A percentile compares a stretch with the other conserved stretches of the same genome.
phyloP scores from a whole-genome alignment of 1,140 invertebrate genomes.

The Drosophila neocordata region DNA sequence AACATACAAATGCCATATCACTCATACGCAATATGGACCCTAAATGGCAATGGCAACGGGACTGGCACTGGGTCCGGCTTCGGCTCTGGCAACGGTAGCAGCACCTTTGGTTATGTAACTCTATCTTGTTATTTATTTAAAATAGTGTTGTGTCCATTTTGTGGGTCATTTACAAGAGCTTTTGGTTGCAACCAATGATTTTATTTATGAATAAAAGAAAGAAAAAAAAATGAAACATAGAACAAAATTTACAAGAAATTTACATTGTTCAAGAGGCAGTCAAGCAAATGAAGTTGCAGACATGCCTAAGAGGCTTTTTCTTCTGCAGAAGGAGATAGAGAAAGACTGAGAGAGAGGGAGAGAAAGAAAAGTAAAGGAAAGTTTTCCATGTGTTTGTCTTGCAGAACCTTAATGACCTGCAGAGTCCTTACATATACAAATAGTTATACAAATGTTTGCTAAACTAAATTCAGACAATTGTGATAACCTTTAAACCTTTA shows the following conservation, averaged over 20 bases:
- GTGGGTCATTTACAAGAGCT: conserved; percentile 48
- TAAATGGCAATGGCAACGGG: background rate
- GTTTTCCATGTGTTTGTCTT: background rate
- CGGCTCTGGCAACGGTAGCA: background rate
- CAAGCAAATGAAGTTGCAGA: conserved; percentile 54
- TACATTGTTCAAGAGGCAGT: background rate
- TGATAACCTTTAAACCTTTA: conserved; percentile 6
- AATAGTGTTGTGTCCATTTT: conserved; percentile 22
- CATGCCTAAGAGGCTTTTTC: conserved; percentile 70
- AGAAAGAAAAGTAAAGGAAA: background rate
- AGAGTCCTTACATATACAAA: background rate
- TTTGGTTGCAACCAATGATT: conserved; percentile 53
- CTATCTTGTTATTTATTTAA: conserved; percentile 73
- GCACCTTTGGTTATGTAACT: conserved; percentile 59
- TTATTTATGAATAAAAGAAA: conserved; percentile 54
- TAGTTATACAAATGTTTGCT: too few species aligned
- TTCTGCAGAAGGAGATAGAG: background rate
- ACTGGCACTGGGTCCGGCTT: too few species aligned
- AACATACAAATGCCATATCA: conserved; percentile 33
- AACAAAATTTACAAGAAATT: conserved; percentile 1
- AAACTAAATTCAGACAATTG: too few species aligned
- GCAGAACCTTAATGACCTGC: background rate
- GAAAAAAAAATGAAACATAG: background rate
- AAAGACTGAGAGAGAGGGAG: background rate
- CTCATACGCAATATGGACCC: conserved; percentile 53